phyloP scores from a whole-genome alignment of 1,140 invertebrate genomes.

The Hirudo medicinalis region DNA sequence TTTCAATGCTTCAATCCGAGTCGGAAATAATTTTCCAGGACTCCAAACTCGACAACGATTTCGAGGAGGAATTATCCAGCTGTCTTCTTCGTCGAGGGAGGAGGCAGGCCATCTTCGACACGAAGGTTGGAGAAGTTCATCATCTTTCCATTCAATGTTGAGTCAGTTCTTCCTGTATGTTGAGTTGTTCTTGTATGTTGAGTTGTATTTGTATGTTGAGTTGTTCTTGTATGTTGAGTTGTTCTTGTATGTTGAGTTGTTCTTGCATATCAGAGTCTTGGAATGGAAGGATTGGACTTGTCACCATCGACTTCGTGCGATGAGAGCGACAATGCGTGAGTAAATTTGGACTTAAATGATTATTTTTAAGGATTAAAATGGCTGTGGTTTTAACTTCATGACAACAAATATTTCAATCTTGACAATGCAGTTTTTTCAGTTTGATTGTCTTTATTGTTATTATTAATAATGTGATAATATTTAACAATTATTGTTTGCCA shows the following conservation, averaged over 20 bases:
- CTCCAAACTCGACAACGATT: slow-evolving; percentile 27
- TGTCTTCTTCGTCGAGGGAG: slow-evolving; percentile 32
- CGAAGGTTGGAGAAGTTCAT: slow-evolving; percentile 28
- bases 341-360: neutral
- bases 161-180: neutral
- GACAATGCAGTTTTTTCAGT: too few species aligned
- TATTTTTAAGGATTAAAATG: too few species aligned
- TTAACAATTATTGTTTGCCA: too few species aligned
- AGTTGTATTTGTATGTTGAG: neutral
- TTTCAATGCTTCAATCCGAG: too few species aligned
- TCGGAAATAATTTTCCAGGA: neutral
- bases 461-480: too few species aligned
- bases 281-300: slow-evolving; percentile 20
- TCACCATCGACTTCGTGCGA: slow-evolving; percentile 22
- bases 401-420: too few species aligned
- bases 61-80: slow-evolving; percentile 28
- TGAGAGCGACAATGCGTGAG: slow-evolving; percentile 20
- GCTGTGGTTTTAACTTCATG: too few species aligned
- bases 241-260: neutral
- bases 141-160: neutral
- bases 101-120: slow-evolving; percentile 36
- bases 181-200: neutral
- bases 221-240: neutral
- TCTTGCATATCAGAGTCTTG: slow-evolving; percentile 17
- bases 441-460: too few species aligned